A percentile compares a stretch with the other conserved stretches of the same genome.
Evolutionary conservation across 1,140 invertebrate species (phyloP).

Genomic region (Meloidogyne floridensis): DNA sequence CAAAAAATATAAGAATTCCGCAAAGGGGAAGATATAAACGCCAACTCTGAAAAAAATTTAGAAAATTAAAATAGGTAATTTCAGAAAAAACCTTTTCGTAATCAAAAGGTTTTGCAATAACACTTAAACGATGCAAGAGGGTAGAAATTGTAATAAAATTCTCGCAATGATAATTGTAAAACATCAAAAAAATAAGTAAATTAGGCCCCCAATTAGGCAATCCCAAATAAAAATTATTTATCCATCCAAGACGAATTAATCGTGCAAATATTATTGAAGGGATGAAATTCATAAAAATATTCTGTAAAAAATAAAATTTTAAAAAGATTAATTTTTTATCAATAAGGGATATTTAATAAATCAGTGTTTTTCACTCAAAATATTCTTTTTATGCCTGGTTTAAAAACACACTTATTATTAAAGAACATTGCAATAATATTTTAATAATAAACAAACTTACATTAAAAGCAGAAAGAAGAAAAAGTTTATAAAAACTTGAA

Average conservation of each 20-base stretch:
- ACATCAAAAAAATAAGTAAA: neutral
- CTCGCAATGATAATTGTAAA: slow-evolving; percentile 22
- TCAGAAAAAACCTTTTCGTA: slow-evolving; percentile 8
- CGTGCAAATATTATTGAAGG: neutral
- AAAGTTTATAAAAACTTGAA: slow-evolving; percentile 27
- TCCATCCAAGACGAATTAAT: slow-evolving; percentile 11
- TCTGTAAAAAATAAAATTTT: slow-evolving; percentile 4
- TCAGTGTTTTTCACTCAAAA: too few species aligned
- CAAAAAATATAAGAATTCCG: neutral
- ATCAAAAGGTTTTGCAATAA: slow-evolving; percentile 16
- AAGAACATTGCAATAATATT: too few species aligned
- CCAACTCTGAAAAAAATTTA: slow-evolving; percentile 6
- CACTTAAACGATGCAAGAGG: slow-evolving; percentile 20
- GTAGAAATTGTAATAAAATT: slow-evolving; percentile 18
- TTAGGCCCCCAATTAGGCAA: slow-evolving; percentile 19
- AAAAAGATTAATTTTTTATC: neutral
- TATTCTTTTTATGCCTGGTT: too few species aligned
- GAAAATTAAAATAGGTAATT: neutral
- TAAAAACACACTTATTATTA: too few species aligned
- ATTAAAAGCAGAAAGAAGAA: slow-evolving; percentile 24
- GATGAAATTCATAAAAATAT: slow-evolving; percentile 28
- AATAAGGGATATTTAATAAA: too few species aligned
- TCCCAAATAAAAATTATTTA: slow-evolving; percentile 15
- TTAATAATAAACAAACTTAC: neutral
- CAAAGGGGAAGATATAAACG: neutral